Conservation (phyloP, 2,113 vertebrate genomes). For the Microtus richardsoni region DNA sequence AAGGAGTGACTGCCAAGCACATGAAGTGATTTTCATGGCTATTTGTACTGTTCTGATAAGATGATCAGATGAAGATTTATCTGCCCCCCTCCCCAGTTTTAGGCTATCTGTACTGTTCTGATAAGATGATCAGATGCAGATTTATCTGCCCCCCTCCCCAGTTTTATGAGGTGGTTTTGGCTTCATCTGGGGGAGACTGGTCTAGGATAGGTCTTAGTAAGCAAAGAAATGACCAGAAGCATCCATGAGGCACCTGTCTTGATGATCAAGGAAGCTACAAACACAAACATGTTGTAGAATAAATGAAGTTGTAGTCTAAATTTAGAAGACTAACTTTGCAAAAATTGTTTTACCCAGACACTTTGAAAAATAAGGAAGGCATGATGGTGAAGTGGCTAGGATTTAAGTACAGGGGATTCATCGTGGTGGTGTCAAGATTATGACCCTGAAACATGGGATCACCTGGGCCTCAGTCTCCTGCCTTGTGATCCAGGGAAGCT, state of each 20-base stretch:
- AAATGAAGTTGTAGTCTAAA: no score
- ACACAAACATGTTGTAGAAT: background rate
- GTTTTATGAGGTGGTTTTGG: background rate
- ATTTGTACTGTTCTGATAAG: background rate
- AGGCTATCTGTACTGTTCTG: background rate
- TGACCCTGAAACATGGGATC: background rate
- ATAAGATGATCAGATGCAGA: background rate
- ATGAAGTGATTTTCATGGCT: rapidly evolving
- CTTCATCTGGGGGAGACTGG: background rate
- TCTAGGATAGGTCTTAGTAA: background rate
- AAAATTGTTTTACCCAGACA: rapidly evolving
- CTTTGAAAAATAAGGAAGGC: background rate
- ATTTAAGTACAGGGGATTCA: background rate
- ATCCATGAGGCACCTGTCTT: background rate
- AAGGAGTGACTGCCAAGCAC: rapidly evolving
- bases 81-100: no score
- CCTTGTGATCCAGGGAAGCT: background rate
- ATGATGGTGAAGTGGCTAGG: background rate
- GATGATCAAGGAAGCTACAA: background rate
- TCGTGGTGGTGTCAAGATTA: background rate
- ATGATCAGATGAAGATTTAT: background rate
- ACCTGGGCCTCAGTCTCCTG: background rate
- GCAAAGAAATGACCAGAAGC: background rate
- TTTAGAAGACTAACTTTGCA: background rate
- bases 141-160: background rate